phyloP scores from a whole-genome alignment of 2,797 vertebrate species.

The Trachurus trachurus region DNA sequence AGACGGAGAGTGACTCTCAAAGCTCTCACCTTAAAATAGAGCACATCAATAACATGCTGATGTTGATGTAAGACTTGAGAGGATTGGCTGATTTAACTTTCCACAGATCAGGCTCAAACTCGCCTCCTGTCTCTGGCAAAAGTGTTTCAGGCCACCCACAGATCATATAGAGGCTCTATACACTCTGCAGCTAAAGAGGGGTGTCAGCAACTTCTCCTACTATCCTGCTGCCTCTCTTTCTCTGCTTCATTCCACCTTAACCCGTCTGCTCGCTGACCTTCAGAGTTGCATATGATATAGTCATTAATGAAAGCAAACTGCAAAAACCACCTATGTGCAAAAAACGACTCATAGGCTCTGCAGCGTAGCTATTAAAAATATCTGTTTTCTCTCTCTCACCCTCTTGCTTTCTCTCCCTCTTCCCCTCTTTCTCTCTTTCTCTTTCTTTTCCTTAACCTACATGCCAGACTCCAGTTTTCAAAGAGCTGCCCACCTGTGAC shows the following conservation, averaged over 20 bases:
- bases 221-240: constrained; percentile 28
- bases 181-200: constrained; percentile 43
- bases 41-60: constrained; percentile 77
- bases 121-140: constrained; percentile 49
- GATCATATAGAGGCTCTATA: constrained; percentile 71
- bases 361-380: constrained; percentile 20
- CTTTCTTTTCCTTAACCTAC: constrained; percentile 2
- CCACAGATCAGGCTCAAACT: constrained; percentile 68
- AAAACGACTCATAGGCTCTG: constrained; percentile 6
- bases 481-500: constrained; percentile 30
- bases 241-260: constrained; percentile 5
- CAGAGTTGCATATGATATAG: constrained; percentile 27
- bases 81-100: constrained; percentile 72
- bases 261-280: constrained; percentile 24
- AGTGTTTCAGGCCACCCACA: constrained; percentile 77
- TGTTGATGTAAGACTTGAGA: constrained; percentile 79
- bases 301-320: constrained; percentile 22
- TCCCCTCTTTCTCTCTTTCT: neutral
- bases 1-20: constrained; percentile 45
- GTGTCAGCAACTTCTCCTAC: constrained; percentile 68
- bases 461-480: constrained; percentile 19
- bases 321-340: constrained; percentile 8
- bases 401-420: neutral
- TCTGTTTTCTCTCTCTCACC: neutral
- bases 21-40: constrained; percentile 80